Percentiles rank a stretch among this genome's conserved stretches.
Evolutionary conservation across 2,888 invertebrate species (phyloP).

Genomic region (Trachelus troglodyta): DNA sequence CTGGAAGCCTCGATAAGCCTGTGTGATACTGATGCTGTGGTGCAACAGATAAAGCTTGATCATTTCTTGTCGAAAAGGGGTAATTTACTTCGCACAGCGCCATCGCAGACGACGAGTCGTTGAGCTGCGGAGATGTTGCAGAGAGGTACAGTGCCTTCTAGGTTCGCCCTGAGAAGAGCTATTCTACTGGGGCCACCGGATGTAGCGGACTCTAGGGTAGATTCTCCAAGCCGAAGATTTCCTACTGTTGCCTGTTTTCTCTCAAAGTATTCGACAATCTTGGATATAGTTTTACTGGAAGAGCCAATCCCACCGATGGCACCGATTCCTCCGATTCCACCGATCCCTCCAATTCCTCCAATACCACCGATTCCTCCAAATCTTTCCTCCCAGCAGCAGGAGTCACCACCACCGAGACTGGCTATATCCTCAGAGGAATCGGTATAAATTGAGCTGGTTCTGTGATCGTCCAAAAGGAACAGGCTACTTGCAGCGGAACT

Average conservation of each 20-base stretch:
- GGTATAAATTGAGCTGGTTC: slow-evolving; percentile 85
- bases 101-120: slow-evolving; percentile 84
- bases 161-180: slow-evolving; percentile 56
- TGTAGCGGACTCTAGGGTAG: slow-evolving; percentile 50
- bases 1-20: not conserved
- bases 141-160: slow-evolving; percentile 63
- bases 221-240: slow-evolving; percentile 54
- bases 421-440: slow-evolving; percentile 90
- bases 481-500: slow-evolving; percentile 70
- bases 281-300: slow-evolving; percentile 72
- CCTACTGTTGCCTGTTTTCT: slow-evolving; percentile 69
- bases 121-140: slow-evolving; percentile 71
- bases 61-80: slow-evolving; percentile 84
- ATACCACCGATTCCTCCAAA: slow-evolving; percentile 68
- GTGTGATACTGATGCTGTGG: not conserved
- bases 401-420: slow-evolving; percentile 82
- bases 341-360: slow-evolving; percentile 34
- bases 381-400: slow-evolving; percentile 77
- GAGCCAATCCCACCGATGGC: slow-evolving; percentile 27
- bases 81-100: slow-evolving; percentile 87
- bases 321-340: slow-evolving; percentile 70
- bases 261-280: slow-evolving; percentile 91
- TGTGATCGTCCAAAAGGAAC: slow-evolving; percentile 73
- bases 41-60: slow-evolving; percentile 24
- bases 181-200: slow-evolving; percentile 49